Evolutionary conservation across 2,797 vertebrate genomes (phyloP), one percentile per base, ranked within the genome.

Genomic region (Xiphorhynchus erythropygius): DNA sequence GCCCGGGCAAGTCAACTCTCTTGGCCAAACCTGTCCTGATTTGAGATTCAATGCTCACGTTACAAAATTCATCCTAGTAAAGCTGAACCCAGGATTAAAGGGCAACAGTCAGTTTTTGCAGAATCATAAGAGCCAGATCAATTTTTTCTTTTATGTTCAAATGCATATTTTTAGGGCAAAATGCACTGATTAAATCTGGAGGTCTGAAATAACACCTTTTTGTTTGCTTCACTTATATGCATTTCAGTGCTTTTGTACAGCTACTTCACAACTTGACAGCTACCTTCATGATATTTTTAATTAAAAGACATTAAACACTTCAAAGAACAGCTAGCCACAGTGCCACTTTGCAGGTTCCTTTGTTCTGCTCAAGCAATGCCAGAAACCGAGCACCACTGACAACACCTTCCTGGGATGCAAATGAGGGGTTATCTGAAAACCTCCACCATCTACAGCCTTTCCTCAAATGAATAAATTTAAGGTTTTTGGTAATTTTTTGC

Each of bases 271-370:
- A 81, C 28, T n/a, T 88, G 80, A 88, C 62, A 91, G 50, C 47
- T 52, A 73, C 39, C 53, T 93, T 65, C 33, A 44, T 63, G 64
- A 65, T 55, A 65, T 71, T 86, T 92, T 88, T 90, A 82, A 94
- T 90, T 94, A 88, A 63, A 91, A 76, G 68, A 60, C 33, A 57
- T 69, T 47, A 59, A 88, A 53, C 75, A 46, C 59, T 79, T 94
- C 46, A 82, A 82, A 84, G 80, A 37, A 59, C 84, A 78, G 47
- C 23, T 75, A 84, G 53, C 76, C 77, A 86, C 57, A 53, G 41
- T 41, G 70, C 59, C 67, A 56, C 85, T 75, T 19, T 28, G 32
- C 60, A 41, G 25, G 44, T 73, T n/a, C 44, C 59, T 86, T 83
- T 90, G 46, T 88, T 84, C 62, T 78, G 35, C 35, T 60, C 30